Evolutionary conservation across 2,888 invertebrate species (phyloP).

Genomic region (Euzetes globulus): DNA sequence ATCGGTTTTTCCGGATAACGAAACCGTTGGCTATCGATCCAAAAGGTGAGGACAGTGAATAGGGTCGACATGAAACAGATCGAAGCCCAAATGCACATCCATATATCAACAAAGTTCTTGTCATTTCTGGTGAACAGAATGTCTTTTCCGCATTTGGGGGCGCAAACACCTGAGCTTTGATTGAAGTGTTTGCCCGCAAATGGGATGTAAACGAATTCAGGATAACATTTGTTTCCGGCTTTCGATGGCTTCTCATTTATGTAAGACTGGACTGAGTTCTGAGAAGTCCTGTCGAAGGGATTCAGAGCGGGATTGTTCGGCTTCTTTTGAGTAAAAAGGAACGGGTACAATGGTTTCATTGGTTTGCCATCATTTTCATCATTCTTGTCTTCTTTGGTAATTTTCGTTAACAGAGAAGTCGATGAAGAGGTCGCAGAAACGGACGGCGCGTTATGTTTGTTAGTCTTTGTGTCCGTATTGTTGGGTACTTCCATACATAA

Average conservation of each 20-base stretch:
- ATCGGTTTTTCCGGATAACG: constrained; percentile 50
- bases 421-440: neutral
- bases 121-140: constrained; percentile 61
- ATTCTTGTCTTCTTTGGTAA: neutral
- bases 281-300: neutral
- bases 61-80: constrained; percentile 57
- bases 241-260: neutral
- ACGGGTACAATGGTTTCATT: too few species aligned
- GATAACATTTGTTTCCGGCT: constrained; percentile 8
- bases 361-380: too few species aligned
- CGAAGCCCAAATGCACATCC: constrained; percentile 69
- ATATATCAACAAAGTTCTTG: constrained; percentile 62
- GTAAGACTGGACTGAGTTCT: neutral
- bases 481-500: constrained; percentile 65
- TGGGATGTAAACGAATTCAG: constrained; percentile 15
- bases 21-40: constrained; percentile 49
- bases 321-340: neutral
- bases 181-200: constrained; percentile 17
- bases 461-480: constrained; percentile 49
- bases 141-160: constrained; percentile 57
- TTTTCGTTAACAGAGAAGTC: too few species aligned
- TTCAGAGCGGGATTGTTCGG: neutral
- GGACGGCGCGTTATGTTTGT: constrained; percentile 42
- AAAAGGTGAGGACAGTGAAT: constrained; percentile 48
- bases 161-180: constrained; percentile 44